These are phyloP conservation scores for Sericinus montela DNA, from an alignment of 2,888 invertebrate species.

Conservation along the genomic window DNA sequence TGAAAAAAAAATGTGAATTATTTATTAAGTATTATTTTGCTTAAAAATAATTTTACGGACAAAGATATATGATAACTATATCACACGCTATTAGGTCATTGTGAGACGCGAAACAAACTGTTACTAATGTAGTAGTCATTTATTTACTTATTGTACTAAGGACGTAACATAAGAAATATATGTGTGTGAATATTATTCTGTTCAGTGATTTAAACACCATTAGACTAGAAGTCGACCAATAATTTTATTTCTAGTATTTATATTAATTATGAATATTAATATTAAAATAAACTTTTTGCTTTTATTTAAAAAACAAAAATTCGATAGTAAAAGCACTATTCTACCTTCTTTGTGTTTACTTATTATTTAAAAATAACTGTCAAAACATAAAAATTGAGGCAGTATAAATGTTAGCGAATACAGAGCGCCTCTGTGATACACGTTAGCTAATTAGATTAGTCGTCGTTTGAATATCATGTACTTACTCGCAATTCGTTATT, in stretches of 20 bases:
- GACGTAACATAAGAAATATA: background rate
- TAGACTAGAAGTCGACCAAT: too few species aligned
- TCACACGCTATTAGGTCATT: constrained; percentile 34
- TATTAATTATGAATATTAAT: too few species aligned
- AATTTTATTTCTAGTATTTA: too few species aligned
- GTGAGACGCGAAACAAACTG: constrained; percentile 22
- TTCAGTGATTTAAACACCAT: too few species aligned
- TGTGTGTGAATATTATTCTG: too few species aligned
- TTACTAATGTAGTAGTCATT: background rate
- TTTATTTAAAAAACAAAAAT: too few species aligned
- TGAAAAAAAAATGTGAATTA: constrained; percentile 14
- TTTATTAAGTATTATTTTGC: constrained; percentile 35
- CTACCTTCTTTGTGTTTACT: constrained; percentile 6
- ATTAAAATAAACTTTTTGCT: too few species aligned
- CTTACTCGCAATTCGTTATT: constrained; percentile 45
- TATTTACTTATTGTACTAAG: background rate
- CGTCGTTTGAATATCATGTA: constrained; percentile 43
- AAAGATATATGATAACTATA: constrained; percentile 33
- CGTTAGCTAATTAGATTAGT: constrained; percentile 57
- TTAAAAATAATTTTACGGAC: constrained; percentile 31
- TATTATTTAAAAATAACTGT: background rate
- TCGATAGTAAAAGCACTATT: constrained; percentile 16
- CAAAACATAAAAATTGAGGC: constrained; percentile 25
- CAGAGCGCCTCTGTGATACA: constrained; percentile 71
- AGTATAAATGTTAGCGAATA: constrained; percentile 39